These are phyloP conservation scores for Thymelicus sylvestris DNA, from an alignment of 2,888 invertebrate genomes.

Conservation along the genomic window DNA sequence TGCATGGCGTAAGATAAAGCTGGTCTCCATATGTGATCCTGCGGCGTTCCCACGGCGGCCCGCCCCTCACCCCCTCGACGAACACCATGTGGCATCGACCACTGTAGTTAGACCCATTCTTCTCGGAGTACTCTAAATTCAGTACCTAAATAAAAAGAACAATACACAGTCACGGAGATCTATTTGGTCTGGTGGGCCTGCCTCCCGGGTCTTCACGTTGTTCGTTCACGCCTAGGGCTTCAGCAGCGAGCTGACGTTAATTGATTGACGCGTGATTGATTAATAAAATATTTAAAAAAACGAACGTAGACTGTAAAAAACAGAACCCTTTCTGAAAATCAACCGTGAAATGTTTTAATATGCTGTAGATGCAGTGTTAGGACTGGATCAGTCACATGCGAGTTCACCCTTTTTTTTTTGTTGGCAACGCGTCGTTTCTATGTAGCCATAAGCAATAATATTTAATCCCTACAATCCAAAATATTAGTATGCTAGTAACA, in stretches of 20 bases:
- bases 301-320: constrained; percentile 42
- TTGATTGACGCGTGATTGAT: constrained; percentile 77
- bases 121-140: constrained; percentile 39
- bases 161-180: constrained; percentile 50
- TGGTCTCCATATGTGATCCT: constrained; percentile 78
- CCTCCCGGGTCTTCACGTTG: constrained; percentile 74
- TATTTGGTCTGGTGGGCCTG: constrained; percentile 58
- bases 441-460: too few relatives aligned
- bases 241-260: constrained; percentile 69
- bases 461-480: too few relatives aligned
- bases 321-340: background rate
- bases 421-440: too few relatives aligned
- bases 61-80: constrained; percentile 54
- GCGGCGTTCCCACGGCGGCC: constrained; percentile 72
- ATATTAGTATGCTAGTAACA: background rate
- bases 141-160: constrained; percentile 27
- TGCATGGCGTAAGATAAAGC: constrained; percentile 75
- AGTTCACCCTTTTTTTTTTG: too few relatives aligned
- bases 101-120: constrained; percentile 58
- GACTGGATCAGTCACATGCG: too few relatives aligned
- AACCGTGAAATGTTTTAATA: background rate
- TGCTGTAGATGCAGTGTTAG: background rate
- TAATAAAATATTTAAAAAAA: constrained; percentile 67
- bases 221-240: constrained; percentile 77
- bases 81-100: constrained; percentile 72